These are phyloP conservation scores for Oreochromis spilurus DNA, from an alignment of 2,113 vertebrate species.

Conservation along the genomic window DNA sequence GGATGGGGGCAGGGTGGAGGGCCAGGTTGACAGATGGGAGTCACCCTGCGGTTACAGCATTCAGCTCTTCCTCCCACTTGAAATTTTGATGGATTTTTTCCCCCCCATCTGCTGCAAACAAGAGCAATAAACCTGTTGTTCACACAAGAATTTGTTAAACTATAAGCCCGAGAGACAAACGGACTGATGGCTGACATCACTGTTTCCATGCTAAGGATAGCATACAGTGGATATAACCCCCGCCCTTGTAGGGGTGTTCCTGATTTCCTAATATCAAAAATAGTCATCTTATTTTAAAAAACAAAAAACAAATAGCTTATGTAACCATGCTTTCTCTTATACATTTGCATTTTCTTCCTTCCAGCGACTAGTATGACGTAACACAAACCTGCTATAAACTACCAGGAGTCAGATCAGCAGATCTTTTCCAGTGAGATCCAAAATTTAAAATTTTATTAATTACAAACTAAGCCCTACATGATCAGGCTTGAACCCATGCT, in stretches of 20 bases:
- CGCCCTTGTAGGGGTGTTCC: neutral
- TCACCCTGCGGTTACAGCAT: neutral
- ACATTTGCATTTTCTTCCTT: neutral
- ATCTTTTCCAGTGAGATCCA: neutral
- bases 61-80: neutral
- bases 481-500: neutral
- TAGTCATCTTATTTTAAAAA: neutral
- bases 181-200: neutral
- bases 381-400: neutral
- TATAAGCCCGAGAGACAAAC: neutral
- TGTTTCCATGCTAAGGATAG: neutral
- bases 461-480: neutral
- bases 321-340: neutral
- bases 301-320: neutral
- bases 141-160: neutral
- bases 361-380: neutral
- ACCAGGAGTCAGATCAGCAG: neutral
- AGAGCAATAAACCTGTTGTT: neutral
- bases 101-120: neutral
- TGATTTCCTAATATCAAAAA: neutral
- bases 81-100: neutral
- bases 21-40: slow-evolving; percentile 12
- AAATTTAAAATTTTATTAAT: neutral
- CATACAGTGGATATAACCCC: neutral
- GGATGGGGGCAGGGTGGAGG: neutral